Conservation (phyloP, 2,113 vertebrate genomes). For the Python bivittatus region DNA sequence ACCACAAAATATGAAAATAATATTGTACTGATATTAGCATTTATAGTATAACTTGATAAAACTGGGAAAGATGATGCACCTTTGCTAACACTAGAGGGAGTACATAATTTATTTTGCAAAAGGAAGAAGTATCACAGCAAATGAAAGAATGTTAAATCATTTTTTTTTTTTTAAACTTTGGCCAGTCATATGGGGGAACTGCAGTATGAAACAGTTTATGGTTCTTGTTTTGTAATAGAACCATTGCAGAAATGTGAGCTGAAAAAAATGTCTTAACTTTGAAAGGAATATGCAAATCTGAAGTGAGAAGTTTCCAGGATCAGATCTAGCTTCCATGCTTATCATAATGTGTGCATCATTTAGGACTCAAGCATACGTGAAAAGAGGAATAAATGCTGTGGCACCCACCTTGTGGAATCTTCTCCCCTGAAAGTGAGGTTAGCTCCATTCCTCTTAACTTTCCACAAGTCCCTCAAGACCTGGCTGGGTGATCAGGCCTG, state of each 20-base stretch:
- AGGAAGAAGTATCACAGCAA: slow-evolving; percentile 31
- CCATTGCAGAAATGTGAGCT: not conserved
- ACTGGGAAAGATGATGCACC: slow-evolving; percentile 41
- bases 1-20: slow-evolving; percentile 65
- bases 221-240: not conserved
- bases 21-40: slow-evolving; percentile 58
- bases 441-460: too few relatives aligned
- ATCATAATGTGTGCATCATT: not conserved
- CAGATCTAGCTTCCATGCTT: not conserved
- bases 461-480: too few relatives aligned
- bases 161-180: slow-evolving; percentile 7
- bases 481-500: too few relatives aligned
- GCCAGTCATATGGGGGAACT: slow-evolving; percentile 22
- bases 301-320: not conserved
- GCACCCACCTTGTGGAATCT: too few relatives aligned
- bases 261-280: not conserved
- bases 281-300: not conserved
- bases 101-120: slow-evolving; percentile 70
- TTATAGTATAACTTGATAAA: slow-evolving; percentile 65
- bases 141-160: slow-evolving; percentile 47
- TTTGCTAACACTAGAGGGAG: slow-evolving; percentile 80
- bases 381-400: not conserved
- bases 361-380: not conserved
- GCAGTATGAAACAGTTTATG: not conserved
- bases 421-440: too few relatives aligned